phyloP scores from a whole-genome alignment of 2,888 invertebrate genomes.

The Subacronicta megacephala region DNA sequence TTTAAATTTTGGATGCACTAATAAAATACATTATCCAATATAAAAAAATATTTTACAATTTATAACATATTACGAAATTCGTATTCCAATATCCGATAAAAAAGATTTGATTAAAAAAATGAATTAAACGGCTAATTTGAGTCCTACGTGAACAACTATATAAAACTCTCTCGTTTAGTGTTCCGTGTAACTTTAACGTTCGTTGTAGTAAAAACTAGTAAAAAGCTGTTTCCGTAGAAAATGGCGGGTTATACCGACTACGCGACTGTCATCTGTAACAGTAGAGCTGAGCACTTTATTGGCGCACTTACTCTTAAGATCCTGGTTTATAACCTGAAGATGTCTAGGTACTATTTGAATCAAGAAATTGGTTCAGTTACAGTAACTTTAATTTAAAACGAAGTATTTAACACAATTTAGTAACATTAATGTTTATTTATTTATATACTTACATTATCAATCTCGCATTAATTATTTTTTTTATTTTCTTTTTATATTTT shows the following conservation, averaged over 20 bases:
- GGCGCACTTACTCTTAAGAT: constrained; percentile 49
- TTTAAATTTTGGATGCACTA: background rate
- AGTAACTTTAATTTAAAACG: background rate
- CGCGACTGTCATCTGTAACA: constrained; percentile 46
- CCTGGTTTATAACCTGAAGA: constrained; percentile 46
- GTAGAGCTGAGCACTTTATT: constrained; percentile 43
- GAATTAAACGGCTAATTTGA: constrained; percentile 31
- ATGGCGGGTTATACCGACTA: constrained; percentile 46
- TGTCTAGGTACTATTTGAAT: constrained; percentile 43
- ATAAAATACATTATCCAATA: constrained; percentile 4
- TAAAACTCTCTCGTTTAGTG: constrained; percentile 44
- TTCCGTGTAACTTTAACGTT: constrained; percentile 40
- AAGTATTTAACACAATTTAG: too few species aligned
- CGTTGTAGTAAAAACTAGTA: constrained; percentile 39
- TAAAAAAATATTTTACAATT: constrained; percentile 20
- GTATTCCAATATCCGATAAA: constrained; percentile 22
- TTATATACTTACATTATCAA: too few species aligned
- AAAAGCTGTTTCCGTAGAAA: constrained; percentile 45
- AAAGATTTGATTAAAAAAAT: constrained; percentile 23
- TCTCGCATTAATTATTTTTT: too few species aligned
- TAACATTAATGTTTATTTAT: too few species aligned
- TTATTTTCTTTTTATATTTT: too few species aligned
- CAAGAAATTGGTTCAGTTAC: constrained; percentile 29
- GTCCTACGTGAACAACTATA: constrained; percentile 32
- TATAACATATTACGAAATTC: constrained; percentile 17